Conservation (phyloP, 1,140 invertebrate species). For the Drosophila ohnishii region DNA sequence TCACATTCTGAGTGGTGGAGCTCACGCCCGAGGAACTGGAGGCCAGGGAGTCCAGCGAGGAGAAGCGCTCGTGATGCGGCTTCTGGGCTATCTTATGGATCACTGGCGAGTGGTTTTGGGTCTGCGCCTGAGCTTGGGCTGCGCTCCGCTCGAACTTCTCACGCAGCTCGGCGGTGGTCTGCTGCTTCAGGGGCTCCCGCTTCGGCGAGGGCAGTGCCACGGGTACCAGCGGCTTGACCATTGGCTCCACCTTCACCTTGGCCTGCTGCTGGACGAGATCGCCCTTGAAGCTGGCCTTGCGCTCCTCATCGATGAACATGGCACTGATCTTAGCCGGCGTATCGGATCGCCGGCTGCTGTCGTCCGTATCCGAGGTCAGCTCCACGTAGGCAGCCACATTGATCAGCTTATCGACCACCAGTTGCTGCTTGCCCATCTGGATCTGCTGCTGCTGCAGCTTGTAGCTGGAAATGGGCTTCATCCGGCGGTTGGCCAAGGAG, state of each 20-base stretch:
- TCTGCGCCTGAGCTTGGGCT: slow-evolving; percentile 33
- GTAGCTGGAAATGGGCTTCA: slow-evolving; percentile 76
- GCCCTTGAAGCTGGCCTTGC: slow-evolving; percentile 82
- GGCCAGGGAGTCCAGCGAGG: slow-evolving; percentile 79
- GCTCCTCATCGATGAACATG: slow-evolving; percentile 83
- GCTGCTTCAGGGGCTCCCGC: slow-evolving; percentile 41
- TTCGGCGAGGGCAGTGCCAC: slow-evolving; percentile 21
- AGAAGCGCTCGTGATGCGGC: slow-evolving; percentile 80
- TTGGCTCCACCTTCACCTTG: slow-evolving; percentile 44
- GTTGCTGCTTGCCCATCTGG: slow-evolving; percentile 54
- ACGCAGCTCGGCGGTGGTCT: slow-evolving; percentile 73
- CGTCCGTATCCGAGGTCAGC: slow-evolving; percentile 81
- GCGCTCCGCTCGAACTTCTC: slow-evolving; percentile 79
- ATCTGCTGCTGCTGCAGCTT: slow-evolving; percentile 59
- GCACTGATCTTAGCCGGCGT: slow-evolving; percentile 82
- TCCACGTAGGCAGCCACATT: slow-evolving; percentile 82
- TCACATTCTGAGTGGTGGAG: slow-evolving; percentile 77
- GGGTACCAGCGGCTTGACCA: slow-evolving; percentile 46
- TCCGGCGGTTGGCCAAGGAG: slow-evolving; percentile 60
- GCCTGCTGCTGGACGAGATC: slow-evolving; percentile 57
- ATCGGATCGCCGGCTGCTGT: slow-evolving; percentile 78
- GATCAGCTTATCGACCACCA: slow-evolving; percentile 81
- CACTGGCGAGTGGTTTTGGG: slow-evolving; percentile 28
- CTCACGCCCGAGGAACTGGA: slow-evolving; percentile 82
- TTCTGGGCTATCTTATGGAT: slow-evolving; percentile 43